A percentile compares a stretch with the other conserved stretches of the same genome.
These are phyloP conservation scores for Cettia cetti DNA, from an alignment of 2,113 vertebrate genomes.

Conservation along the genomic window DNA sequence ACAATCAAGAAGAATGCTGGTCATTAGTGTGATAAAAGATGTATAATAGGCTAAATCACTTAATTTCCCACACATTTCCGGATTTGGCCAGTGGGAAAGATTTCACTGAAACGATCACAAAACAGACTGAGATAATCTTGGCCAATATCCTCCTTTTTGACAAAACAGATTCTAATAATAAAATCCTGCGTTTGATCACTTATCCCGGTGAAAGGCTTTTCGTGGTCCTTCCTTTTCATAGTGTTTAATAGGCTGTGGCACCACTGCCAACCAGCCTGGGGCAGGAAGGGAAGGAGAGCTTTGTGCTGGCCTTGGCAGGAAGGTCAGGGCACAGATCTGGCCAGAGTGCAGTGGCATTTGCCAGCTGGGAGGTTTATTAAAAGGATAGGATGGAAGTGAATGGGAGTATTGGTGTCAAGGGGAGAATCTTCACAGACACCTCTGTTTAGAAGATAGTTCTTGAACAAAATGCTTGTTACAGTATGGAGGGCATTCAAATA, in stretches of 20 bases:
- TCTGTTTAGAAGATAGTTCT: neutral
- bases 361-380: neutral
- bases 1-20: neutral
- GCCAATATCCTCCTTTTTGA: neutral
- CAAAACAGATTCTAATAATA: conserved; percentile 30
- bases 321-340: neutral
- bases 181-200: neutral
- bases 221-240: neutral
- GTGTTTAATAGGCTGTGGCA: neutral
- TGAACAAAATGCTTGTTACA: neutral
- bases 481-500: neutral
- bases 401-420: neutral
- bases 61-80: conserved; percentile 9
- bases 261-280: neutral
- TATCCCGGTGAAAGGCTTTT: neutral
- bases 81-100: neutral
- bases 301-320: neutral
- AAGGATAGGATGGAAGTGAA: neutral
- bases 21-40: neutral
- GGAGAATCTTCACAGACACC: neutral
- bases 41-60: conserved; percentile 19
- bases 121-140: conserved; percentile 15
- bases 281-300: neutral
- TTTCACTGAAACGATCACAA: neutral
- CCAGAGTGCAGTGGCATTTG: neutral